Conservation (phyloP, 2,113 vertebrate genomes). For the Microtus montanus region DNA sequence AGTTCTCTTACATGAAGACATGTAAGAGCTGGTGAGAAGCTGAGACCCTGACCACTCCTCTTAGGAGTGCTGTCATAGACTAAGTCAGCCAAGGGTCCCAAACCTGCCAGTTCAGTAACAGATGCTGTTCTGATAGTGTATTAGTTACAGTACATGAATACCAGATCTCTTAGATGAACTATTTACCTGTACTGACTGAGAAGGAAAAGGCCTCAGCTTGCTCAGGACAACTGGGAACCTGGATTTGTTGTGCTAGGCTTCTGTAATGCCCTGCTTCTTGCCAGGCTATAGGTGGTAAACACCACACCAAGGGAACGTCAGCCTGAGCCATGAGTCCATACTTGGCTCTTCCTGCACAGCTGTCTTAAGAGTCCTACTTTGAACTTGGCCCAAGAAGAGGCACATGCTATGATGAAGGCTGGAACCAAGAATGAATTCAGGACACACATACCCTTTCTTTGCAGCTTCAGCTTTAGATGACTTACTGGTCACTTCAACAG, state of each 20-base stretch:
- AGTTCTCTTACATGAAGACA: neutral
- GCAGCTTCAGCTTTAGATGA: neutral
- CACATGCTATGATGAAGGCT: accelerated
- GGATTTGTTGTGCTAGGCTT: neutral
- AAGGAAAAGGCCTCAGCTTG: neutral
- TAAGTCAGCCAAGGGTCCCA: accelerated
- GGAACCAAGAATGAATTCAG: neutral
- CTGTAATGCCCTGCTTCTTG: accelerated
- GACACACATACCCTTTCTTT: neutral
- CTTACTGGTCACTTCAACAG: neutral
- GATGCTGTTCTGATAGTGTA: neutral
- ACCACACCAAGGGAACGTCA: neutral
- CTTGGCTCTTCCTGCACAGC: no score
- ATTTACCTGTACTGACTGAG: neutral
- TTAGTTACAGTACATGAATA: neutral
- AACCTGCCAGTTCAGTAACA: accelerated
- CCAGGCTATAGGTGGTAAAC: neutral
- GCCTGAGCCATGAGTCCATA: neutral
- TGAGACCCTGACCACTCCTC: neutral
- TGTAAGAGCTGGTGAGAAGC: neutral
- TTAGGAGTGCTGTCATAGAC: neutral
- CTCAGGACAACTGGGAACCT: neutral
- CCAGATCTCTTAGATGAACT: accelerated
- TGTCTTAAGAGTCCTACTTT: neutral
- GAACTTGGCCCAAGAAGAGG: neutral